Conservation (phyloP, 2,113 vertebrate species). For the Pseudorectes ferrugineus region DNA sequence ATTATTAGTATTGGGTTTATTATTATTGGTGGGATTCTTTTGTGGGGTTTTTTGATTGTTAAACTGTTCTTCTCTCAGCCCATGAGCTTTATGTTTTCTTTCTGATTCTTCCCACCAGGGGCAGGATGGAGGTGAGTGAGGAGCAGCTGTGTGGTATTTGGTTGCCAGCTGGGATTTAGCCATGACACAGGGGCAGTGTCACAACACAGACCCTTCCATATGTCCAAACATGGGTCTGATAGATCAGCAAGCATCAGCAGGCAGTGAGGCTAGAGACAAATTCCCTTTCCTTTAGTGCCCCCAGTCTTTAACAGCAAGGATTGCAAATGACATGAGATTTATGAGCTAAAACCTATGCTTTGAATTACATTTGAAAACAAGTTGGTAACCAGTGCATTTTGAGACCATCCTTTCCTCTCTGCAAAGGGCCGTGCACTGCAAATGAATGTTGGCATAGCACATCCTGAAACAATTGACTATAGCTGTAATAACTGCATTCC, state of each 20-base stretch:
- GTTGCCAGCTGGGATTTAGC: background rate
- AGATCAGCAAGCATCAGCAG: background rate
- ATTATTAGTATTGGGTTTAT: background rate
- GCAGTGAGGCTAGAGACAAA: background rate
- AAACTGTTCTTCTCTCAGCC: background rate
- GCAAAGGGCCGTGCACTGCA: accelerated
- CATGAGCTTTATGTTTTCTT: background rate
- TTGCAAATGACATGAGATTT: background rate
- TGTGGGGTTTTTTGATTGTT: background rate
- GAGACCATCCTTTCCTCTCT: background rate
- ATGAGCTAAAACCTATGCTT: background rate
- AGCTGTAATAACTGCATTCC: background rate
- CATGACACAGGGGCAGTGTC: background rate
- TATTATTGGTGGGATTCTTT: background rate
- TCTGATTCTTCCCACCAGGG: background rate
- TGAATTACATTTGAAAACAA: background rate
- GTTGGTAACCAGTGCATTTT: background rate
- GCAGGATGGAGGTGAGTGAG: background rate
- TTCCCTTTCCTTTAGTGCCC: background rate
- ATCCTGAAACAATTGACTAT: background rate
- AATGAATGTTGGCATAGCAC: background rate
- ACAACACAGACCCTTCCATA: background rate
- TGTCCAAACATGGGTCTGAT: background rate
- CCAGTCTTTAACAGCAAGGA: background rate
- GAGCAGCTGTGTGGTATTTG: background rate